Evolutionary conservation across 2,888 invertebrate genomes (phyloP), one percentile per base, ranked within the genome.

Genomic region (Girardia tigrina): DNA sequence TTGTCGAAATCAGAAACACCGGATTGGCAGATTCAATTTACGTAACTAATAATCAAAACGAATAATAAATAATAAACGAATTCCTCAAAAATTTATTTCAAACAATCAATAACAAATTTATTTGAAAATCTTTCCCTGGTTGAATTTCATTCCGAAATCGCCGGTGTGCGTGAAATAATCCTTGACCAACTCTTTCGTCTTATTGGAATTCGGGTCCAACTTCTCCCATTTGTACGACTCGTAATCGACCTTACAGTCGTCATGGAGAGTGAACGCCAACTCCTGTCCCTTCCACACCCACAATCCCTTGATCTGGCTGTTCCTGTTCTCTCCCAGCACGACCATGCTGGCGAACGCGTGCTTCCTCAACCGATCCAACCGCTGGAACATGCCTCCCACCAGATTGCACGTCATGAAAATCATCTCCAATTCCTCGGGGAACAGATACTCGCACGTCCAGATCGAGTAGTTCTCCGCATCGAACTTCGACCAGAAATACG

Each of bases 61-160:
- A n/a, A n/a, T n/a, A n/a, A n/a, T n/a, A n/a, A n/a, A n/a, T n/a
- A n/a, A n/a, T n/a, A n/a, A n/a, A n/a, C n/a, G n/a, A n/a, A n/a
- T n/a, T n/a, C n/a, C n/a, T n/a, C n/a, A n/a, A n/a, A n/a, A n/a
- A n/a, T n/a, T n/a, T n/a, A n/a, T n/a, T n/a, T n/a, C n/a, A n/a
- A n/a, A n/a, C n/a, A n/a, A n/a, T n/a, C n/a, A n/a, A n/a, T n/a
- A n/a, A n/a, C n/a, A n/a, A n/a, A n/a, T 42, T 88, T 89, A 98
- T 87, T 98, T 98, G 88, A 95, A 98, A 86, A 97, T 91, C 88
- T 98, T 98, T 86, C 97, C 98, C 88, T 97, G 93, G 87, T 94
- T 94, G 88, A 95, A 94, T 83, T 89, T 88, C 83, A 94, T 90
- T 77, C 93, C 95, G 83, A 90, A 90, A 85, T 95, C 92, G 78